Base-by-base conservation (phyloP, 1,140 invertebrate species). In the Meloidogyne exigua region DNA sequence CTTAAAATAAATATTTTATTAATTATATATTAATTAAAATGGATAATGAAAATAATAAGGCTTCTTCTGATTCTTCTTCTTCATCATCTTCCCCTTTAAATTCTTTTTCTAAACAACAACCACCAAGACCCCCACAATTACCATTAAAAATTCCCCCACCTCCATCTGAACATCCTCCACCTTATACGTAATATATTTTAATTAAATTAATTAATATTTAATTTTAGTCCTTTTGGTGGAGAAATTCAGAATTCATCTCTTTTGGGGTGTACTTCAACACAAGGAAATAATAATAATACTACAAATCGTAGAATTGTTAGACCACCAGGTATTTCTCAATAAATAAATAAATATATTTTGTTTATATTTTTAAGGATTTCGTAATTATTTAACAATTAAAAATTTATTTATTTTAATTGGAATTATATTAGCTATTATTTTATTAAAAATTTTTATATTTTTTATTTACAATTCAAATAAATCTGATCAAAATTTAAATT, bases 61-160 rank as follows among this genome's bases (percentile, higher is more conserved):
- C 72, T 5, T 25, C 72, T 10, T 73, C 68, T 13, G 15, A 62
- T 21, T 64, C 72, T 11, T 64, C 71, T 9, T 64, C 44, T 9
- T n/a, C n/a, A n/a, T n/a, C n/a, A n/a, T 72, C 71, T 2, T 72
- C 71, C 5, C 32, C 39, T 4, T 36, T 44, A 32, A 18, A n/a
- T 28, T 9, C 44, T 23, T 0, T 44, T 0, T 12, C 15, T 10
- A 32, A 23, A 49, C 28, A 62, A 26, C 57, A 62, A 76, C 75
- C 64, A 32, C 65, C 18, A 15, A 23, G 42, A 39, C 75, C 68
- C 13, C 23, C 75, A 32, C 66, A 76, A 57, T 57, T 57, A n/a
- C 75, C 75, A 23, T 66, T 65, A 15, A 76, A 75, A 72, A 76
- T 76, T 49, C 75, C 75, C 1, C 75, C 75, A 23, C 75, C 75